Base-by-base conservation (phyloP, 2,888 invertebrate species). In the Callosobruchus maculatus region DNA sequence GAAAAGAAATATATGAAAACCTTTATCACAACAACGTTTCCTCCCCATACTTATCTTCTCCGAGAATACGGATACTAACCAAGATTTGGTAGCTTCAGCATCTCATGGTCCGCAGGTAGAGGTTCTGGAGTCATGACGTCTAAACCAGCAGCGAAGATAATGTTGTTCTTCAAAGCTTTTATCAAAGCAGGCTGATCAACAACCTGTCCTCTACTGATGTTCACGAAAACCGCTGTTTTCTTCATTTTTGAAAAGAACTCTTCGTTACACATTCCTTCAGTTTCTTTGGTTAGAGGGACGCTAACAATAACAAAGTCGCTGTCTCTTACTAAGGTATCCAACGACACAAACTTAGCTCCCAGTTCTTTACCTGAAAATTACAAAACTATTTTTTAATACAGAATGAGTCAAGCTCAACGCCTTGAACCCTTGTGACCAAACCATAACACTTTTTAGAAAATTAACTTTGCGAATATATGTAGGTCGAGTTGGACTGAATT, bases 51-150 rank as follows among this genome's bases (percentile, higher is more conserved):
- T n/a, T n/a, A n/a, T n/a, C n/a, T n/a, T n/a, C n/a, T n/a, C n/a
- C n/a, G n/a, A n/a, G n/a, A n/a, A n/a, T n/a, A n/a, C n/a, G n/a
- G 9, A 26, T 77, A 88, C 91, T 88, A 86, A 96, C 96, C 93
- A 84, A 94, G 93, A 86, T 98, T 98, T 2, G 93, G 91, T 49
- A 98, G 87, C 26, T 90, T 91, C 20, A 95, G 84, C n/a, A 98
- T 88, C 73, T 93, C 93, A 85, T 95, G 92, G 84, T 93, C 91
- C 5, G 90, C 86, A 0, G 97, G 95, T 73, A 98, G 85, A 0
- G 98, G 98, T 85, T 98, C 98, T 0, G 98, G 97, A 0, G 92
- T 92, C 82, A 94, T 95, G 2, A 98, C 98, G 85, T 98, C 98
- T 0, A 98, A 88, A 0, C 97, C 98, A 0, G 97, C 98, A 0